phyloP scores from a whole-genome alignment of 1,140 invertebrate genomes.

The Ceratosolen solmsi region DNA sequence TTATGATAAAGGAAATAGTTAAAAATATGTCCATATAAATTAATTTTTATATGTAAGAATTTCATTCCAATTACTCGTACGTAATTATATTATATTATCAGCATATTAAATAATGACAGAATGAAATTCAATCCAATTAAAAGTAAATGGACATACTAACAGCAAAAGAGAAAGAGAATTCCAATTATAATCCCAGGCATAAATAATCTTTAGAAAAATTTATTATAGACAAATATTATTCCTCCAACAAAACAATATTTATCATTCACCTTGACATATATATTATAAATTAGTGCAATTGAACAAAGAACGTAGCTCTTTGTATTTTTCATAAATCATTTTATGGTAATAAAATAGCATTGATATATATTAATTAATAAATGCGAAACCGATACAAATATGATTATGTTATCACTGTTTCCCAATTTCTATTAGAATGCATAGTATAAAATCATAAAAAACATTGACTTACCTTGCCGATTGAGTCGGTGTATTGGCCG shows the following conservation, averaged over 20 bases:
- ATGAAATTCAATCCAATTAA: slow-evolving; percentile 18
- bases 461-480: slow-evolving; percentile 80
- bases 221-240: slow-evolving; percentile 15
- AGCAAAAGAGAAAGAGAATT: slow-evolving; percentile 14
- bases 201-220: slow-evolving; percentile 36
- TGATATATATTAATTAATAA: slow-evolving; percentile 12
- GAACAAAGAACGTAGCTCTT: slow-evolving; percentile 25
- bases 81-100: neutral
- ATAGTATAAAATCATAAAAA: slow-evolving; percentile 22
- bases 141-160: slow-evolving; percentile 42
- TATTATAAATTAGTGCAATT: slow-evolving; percentile 28
- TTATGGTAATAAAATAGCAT: neutral
- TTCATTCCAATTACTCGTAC: neutral
- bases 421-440: slow-evolving; percentile 24
- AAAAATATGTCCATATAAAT: slow-evolving; percentile 28
- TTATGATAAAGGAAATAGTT: slow-evolving; percentile 11
- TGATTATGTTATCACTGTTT: slow-evolving; percentile 33
- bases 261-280: slow-evolving; percentile 45
- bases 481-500: slow-evolving; percentile 88
- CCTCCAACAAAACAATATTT: slow-evolving; percentile 33
- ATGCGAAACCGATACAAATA: neutral
- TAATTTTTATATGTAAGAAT: neutral
- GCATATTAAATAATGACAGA: neutral
- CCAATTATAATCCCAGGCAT: slow-evolving; percentile 42
- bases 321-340: neutral